These are phyloP conservation scores for Chrysolina americana DNA, from an alignment of 2,888 invertebrate genomes.

Conservation along the genomic window DNA sequence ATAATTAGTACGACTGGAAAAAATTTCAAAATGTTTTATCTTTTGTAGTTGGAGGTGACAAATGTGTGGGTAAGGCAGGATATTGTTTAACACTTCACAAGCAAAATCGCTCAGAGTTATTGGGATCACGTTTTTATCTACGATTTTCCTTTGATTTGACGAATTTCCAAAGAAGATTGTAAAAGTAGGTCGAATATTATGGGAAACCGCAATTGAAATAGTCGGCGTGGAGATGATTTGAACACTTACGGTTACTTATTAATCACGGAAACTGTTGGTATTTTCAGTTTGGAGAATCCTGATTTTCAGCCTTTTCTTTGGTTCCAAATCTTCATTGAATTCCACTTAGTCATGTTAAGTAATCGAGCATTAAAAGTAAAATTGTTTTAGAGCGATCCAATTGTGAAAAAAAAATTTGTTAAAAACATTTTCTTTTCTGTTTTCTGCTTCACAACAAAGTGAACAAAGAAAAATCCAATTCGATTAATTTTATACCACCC, in stretches of 20 bases:
- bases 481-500: no score
- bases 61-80: constrained; percentile 64
- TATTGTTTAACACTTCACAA: constrained; percentile 61
- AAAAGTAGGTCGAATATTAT: constrained; percentile 32
- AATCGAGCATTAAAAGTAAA: not conserved
- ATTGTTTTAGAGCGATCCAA: no score
- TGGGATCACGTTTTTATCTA: constrained; percentile 34
- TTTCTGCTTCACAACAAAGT: no score
- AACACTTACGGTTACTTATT: not conserved
- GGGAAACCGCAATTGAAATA: constrained; percentile 22
- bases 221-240: not conserved
- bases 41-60: constrained; percentile 61
- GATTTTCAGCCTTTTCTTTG: not conserved
- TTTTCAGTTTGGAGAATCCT: constrained; percentile 3
- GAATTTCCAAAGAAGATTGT: constrained; percentile 29
- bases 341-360: not conserved
- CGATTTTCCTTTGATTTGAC: constrained; percentile 28
- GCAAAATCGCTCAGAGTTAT: constrained; percentile 43
- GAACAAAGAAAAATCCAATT: no score
- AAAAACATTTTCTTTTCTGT: no score
- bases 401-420: no score
- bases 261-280: not conserved
- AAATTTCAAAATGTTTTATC: constrained; percentile 37
- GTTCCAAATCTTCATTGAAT: not conserved
- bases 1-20: constrained; percentile 38